These are phyloP conservation scores for Vanessa tameamea DNA, from an alignment of 1,140 invertebrate species.

Conservation along the genomic window DNA sequence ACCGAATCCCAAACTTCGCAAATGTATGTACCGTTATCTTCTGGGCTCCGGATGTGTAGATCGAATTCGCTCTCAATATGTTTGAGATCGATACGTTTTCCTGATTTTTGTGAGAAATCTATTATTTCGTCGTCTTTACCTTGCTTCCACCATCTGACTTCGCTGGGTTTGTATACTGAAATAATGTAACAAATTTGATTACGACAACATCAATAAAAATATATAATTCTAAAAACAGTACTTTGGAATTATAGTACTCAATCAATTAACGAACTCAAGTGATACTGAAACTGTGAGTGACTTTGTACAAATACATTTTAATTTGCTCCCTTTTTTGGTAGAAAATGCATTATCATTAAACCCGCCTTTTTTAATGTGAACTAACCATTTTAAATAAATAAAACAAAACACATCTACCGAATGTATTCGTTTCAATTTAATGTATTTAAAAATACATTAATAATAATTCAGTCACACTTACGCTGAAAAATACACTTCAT, in stretches of 20 bases:
- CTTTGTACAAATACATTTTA: too few species aligned
- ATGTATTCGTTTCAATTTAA: not conserved
- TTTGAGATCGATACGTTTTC: slow-evolving; percentile 44
- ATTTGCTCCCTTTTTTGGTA: too few species aligned
- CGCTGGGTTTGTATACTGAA: slow-evolving; percentile 59
- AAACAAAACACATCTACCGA: too few species aligned
- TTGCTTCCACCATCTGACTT: slow-evolving; percentile 62
- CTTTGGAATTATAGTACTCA: too few species aligned
- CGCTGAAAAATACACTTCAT: slow-evolving; percentile 73
- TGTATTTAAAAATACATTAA: not conserved
- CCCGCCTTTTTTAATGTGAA: too few species aligned
- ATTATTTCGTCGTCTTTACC: slow-evolving; percentile 46
- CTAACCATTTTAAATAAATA: too few species aligned
- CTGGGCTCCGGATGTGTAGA: slow-evolving; percentile 47
- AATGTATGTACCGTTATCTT: slow-evolving; percentile 64
- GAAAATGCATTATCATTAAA: too few species aligned
- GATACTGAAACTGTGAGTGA: too few species aligned
- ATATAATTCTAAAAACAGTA: too few species aligned
- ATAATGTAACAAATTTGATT: slow-evolving; percentile 10
- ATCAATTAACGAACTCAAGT: too few species aligned
- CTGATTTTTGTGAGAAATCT: slow-evolving; percentile 37
- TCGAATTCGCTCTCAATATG: slow-evolving; percentile 52
- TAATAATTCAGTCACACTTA: slow-evolving; percentile 38
- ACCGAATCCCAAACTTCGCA: slow-evolving; percentile 60
- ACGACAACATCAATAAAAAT: too few species aligned